Evolutionary conservation across 1,140 invertebrate genomes (phyloP), one percentile per base, ranked within the genome.

Genomic region (Paraescarpia echinospica): DNA sequence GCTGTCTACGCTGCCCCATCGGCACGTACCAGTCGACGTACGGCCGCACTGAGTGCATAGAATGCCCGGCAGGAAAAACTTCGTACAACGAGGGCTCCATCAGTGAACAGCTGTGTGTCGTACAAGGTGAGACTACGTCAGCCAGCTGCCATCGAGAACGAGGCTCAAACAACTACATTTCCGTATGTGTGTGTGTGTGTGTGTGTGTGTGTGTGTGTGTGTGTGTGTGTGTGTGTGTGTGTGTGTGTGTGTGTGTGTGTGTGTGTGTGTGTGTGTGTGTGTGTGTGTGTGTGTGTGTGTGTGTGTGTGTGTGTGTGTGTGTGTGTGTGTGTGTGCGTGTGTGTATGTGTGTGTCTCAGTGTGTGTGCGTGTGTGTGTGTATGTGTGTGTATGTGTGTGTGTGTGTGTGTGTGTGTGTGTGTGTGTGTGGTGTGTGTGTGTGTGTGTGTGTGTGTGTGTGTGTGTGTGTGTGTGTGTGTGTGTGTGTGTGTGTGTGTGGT

Each of bases 51-150:
- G 59, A 77, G 22, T 77, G 59, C 59, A 77, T 77, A 12, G 59
- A 77, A 27, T 77, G 59, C 27, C 9, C 12, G 97, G 94, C 98
- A 97, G 96, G 97, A 97, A 95, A 35, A 33, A 89, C 77, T 6
- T 14, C 59, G 14, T 18, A 77, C 59, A 31, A 6, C 12, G 59
- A 77, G 4, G 59, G 59, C 27, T 77, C 59, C 14, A 4, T 22
- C 59, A 22, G 12, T 27, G 18, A 77, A 12, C 9, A 22, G 27
- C 22, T 77, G 59, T 77, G 59, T 77, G 59, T 77, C 14, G 59
- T 4, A 18, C 14, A 31, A 77, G 59, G 59, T 77, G 59, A 77
- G 59, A 27, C 59, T 18, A 14, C 59, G 4, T 31, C 1, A 51
- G 59, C 22, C 18, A 77, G 8, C 6, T 77, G 8, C 12, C 41